Percentiles rank a stretch among this genome's conserved stretches.
Evolutionary conservation across 2,888 invertebrate genomes (phyloP).

Genomic region (Andrena camellia): DNA sequence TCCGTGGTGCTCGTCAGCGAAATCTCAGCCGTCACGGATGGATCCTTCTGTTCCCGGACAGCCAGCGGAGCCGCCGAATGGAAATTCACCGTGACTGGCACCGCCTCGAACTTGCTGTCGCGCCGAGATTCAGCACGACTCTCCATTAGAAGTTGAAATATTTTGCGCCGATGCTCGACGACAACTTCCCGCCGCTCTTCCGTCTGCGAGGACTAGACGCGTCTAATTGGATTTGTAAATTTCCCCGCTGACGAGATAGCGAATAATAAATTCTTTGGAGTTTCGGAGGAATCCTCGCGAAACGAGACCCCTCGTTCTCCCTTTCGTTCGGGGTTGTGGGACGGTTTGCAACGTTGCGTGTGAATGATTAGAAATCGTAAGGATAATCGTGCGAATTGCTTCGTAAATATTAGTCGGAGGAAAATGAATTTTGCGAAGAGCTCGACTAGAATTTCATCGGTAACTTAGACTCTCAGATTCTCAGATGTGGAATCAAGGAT

Average conservation of each 20-base stretch:
- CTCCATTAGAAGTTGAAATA: conserved; percentile 30
- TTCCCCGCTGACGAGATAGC: neutral
- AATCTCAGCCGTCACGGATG: neutral
- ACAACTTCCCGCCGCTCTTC: conserved; percentile 4
- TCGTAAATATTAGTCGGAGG: too few relatives aligned
- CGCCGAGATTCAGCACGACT: conserved; percentile 21
- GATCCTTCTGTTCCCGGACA: neutral
- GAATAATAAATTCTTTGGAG: neutral
- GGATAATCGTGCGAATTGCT: too few relatives aligned
- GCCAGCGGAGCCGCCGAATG: neutral
- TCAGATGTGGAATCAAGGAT: too few relatives aligned
- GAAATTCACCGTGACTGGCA: conserved; percentile 6
- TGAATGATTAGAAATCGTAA: too few relatives aligned
- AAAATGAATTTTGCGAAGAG: too few relatives aligned
- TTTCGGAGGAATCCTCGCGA: neutral
- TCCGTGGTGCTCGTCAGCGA: neutral
- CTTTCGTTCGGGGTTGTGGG: too few relatives aligned
- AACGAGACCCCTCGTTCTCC: too few relatives aligned
- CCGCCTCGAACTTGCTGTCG: conserved; percentile 10
- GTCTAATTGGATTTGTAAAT: conserved; percentile 45
- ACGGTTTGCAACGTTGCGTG: too few relatives aligned
- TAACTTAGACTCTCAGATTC: too few relatives aligned
- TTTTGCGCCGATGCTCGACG: conserved; percentile 7
- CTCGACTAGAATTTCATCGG: too few relatives aligned
- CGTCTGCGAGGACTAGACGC: neutral